Evolutionary conservation across 2,113 vertebrate species (phyloP), one percentile per base, ranked within the genome.

Genomic region (Calidris pugnax): DNA sequence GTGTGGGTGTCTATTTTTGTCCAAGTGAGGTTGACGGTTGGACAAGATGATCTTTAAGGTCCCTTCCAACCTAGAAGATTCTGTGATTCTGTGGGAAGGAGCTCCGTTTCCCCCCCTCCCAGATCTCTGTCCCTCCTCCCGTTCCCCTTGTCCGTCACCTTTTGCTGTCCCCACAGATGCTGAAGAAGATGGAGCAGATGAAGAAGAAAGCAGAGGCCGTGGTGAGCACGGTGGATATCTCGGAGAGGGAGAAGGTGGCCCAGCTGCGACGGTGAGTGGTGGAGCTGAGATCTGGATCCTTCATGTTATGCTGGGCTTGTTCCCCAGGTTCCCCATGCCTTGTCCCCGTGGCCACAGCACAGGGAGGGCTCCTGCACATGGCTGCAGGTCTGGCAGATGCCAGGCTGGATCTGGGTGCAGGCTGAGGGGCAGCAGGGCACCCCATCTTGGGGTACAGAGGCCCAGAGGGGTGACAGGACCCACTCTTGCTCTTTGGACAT

Each of bases 131-230:
- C 19, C 22, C 22, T 17, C 10, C 12, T 43, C 20, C 2, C 0
- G 5, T 33, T 47, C 27, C 8, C 4, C 23, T 10, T 13, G 20
- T 51, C 43, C 16, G 26, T 73, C 60, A 33, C 53, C 27, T 14
- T 14, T 28, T 2, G 1, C 50, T 76, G 60, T n/a, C 32, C 63
- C 62, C 3, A 27, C 92, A 99, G 99, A 99, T 98, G 98, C 91
- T 99, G 97, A 99, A 99, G 97, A 99, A 99, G 98, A 97, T 99
- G 98, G 99, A 99, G 95, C 98, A 99, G 95, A 99, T 99, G 63
- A 99, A 99, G 98, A 99, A 99, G 98, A 99, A 99, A 93, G 99
- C 99, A 0, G 99, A 99, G 96, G 98, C 99, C 0, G 99, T 99
- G 63, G 99, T 99, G 63, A 98, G 99, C 97, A 99, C 99, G 0